A percentile compares a stretch with the other conserved stretches of the same genome.
These are phyloP conservation scores for Pogonocherus hispidulus DNA, from an alignment of 2,888 invertebrate species.

Conservation along the genomic window DNA sequence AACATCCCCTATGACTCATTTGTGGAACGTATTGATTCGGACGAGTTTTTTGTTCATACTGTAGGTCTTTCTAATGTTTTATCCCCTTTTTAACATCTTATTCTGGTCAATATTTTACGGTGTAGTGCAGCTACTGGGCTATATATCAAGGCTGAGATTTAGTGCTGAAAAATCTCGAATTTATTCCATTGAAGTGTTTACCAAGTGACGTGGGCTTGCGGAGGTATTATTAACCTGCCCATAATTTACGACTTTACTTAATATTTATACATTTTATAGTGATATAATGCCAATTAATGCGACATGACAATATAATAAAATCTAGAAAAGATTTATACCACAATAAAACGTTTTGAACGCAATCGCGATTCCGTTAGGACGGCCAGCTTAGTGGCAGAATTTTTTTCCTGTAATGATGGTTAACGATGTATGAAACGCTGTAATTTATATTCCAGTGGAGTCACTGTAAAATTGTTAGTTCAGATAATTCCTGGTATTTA, in stretches of 20 bases:
- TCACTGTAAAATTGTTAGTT: neutral
- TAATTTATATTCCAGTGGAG: neutral
- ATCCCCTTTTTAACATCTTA: too few relatives aligned
- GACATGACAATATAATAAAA: constrained; percentile 35
- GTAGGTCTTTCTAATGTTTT: too few relatives aligned
- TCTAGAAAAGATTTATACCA: constrained; percentile 31
- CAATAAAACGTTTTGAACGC: constrained; percentile 24
- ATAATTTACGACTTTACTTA: constrained; percentile 20
- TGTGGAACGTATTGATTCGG: too few relatives aligned
- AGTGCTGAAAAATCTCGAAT: neutral
- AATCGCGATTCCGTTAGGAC: constrained; percentile 14
- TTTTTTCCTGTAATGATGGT: constrained; percentile 37
- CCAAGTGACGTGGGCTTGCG: neutral
- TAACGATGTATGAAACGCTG: constrained; percentile 35
- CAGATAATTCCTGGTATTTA: neutral
- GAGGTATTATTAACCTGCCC: neutral
- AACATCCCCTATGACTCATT: too few relatives aligned
- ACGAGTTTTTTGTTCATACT: too few relatives aligned
- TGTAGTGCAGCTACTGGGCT: too few relatives aligned
- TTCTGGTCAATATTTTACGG: too few relatives aligned
- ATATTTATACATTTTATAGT: constrained; percentile 24
- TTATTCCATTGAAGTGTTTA: neutral
- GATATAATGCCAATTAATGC: constrained; percentile 34
- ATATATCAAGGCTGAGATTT: neutral
- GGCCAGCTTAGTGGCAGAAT: constrained; percentile 29